Evolutionary conservation across 2,113 vertebrate species (phyloP).

Genomic region (Lichenostomus cassidix): DNA sequence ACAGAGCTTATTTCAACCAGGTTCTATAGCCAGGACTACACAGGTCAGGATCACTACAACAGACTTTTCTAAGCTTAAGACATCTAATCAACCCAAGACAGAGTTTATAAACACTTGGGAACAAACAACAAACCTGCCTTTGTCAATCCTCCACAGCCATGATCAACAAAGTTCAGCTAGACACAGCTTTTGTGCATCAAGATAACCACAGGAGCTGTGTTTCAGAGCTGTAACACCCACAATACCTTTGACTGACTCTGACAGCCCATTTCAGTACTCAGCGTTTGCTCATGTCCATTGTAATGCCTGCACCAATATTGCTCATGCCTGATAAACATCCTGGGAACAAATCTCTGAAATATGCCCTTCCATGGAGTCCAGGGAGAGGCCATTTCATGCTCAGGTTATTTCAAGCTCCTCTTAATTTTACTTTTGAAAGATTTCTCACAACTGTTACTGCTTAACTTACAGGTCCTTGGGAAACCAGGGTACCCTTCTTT

Average conservation of each 20-base stretch:
- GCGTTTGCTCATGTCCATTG: not conserved
- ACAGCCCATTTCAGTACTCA: not conserved
- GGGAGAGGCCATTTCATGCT: not conserved
- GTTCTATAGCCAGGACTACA: not conserved
- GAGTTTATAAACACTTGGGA: not conserved
- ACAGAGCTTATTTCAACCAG: not conserved
- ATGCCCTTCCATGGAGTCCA: not conserved
- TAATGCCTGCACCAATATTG: not conserved
- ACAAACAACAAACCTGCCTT: not conserved
- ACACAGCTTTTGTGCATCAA: not conserved
- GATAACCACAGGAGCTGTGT: fast-evolving
- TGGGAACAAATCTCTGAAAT: not conserved
- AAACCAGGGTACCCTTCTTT: not conserved
- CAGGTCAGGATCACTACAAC: not conserved
- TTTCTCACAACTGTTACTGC: not conserved
- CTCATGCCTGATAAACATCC: not conserved
- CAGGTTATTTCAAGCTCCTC: not conserved
- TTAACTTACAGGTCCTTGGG: not conserved
- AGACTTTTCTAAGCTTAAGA: not conserved
- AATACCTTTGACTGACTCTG: not conserved
- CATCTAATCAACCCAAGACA: not conserved
- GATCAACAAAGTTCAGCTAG: not conserved
- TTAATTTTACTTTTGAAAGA: not conserved
- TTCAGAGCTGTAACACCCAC: not conserved
- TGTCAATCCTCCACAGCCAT: not conserved